A percentile compares a stretch with the other conserved stretches of the same genome.
Conservation (phyloP, 1,140 invertebrate species). For the Copidosoma floridanum region DNA sequence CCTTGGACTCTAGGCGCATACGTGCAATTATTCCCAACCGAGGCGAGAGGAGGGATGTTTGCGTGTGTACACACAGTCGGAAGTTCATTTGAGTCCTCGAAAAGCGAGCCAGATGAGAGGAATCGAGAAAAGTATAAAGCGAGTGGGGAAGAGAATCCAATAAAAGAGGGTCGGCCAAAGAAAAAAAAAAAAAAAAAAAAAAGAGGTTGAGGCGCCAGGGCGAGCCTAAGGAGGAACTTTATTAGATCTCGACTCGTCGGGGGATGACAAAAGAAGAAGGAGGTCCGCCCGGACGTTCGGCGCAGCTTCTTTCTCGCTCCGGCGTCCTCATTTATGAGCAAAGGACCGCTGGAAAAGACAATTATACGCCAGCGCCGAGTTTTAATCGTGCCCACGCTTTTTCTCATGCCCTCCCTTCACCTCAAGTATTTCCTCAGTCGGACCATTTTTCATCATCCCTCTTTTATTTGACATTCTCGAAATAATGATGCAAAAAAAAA, state of each 20-base stretch:
- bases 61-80: no score
- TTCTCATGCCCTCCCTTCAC: not conserved
- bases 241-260: slow-evolving; percentile 21
- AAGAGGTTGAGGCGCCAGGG: not conserved
- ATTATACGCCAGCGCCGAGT: slow-evolving; percentile 11
- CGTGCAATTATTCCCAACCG: no score
- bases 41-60: not conserved
- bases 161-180: no score
- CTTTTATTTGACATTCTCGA: not conserved
- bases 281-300: not conserved
- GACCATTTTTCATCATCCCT: no score
- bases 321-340: slow-evolving; percentile 14
- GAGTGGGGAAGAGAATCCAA: not conserved
- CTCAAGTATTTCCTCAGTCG: no score
- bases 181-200: no score
- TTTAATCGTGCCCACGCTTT: slow-evolving; percentile 10
- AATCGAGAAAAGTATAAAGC: not conserved
- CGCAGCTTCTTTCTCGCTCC: no score
- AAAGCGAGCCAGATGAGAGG: not conserved
- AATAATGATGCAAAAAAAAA: slow-evolving; percentile 18
- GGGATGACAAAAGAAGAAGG: slow-evolving; percentile 23
- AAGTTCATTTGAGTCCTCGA: not conserved
- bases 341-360: not conserved
- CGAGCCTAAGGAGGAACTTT: slow-evolving; percentile 19
- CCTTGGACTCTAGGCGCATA: no score